Percentiles rank a stretch among this genome's conserved stretches.
Evolutionary conservation across 1,140 invertebrate species (phyloP).

Genomic region (Andrena cerasifolii): DNA sequence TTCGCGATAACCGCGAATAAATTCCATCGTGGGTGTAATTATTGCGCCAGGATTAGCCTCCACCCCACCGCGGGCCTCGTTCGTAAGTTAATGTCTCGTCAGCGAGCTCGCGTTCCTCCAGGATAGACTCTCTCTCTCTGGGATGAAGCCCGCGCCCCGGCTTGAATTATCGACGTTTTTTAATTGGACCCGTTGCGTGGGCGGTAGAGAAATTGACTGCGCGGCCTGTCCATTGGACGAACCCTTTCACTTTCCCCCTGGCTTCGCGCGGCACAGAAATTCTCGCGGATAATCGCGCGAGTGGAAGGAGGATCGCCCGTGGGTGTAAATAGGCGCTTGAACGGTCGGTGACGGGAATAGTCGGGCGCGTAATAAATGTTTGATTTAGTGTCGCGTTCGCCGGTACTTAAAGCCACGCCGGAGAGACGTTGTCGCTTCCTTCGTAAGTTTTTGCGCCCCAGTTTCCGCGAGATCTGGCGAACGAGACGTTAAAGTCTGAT

Average conservation of each 20-base stretch:
- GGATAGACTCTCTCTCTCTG: slow-evolving; percentile 6
- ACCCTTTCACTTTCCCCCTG: slow-evolving; percentile 34
- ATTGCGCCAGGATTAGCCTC: slow-evolving; percentile 46
- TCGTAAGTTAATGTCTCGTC: slow-evolving; percentile 47
- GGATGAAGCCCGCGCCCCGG: not conserved
- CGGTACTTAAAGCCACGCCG: not conserved
- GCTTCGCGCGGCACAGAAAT: not conserved
- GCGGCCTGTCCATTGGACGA: not conserved
- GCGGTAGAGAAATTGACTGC: slow-evolving; percentile 35
- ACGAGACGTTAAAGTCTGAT: not conserved
- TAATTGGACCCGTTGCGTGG: slow-evolving; percentile 48
- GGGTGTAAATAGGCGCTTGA: not conserved
- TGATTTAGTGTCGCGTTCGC: not conserved
- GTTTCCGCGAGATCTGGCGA: not conserved
- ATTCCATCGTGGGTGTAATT: slow-evolving; percentile 55
- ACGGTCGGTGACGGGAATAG: not conserved
- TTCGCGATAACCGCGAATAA: slow-evolving; percentile 65
- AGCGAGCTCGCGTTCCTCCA: slow-evolving; percentile 22
- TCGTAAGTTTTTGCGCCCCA: not conserved
- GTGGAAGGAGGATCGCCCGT: not conserved
- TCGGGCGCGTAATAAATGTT: not conserved
- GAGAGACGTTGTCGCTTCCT: not conserved
- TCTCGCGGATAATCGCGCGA: not conserved
- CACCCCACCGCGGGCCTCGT: not conserved
- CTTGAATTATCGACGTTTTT: slow-evolving; percentile 53